Base-by-base conservation (phyloP, 2,797 vertebrate species). In the Macroramphosus scolopax region DNA sequence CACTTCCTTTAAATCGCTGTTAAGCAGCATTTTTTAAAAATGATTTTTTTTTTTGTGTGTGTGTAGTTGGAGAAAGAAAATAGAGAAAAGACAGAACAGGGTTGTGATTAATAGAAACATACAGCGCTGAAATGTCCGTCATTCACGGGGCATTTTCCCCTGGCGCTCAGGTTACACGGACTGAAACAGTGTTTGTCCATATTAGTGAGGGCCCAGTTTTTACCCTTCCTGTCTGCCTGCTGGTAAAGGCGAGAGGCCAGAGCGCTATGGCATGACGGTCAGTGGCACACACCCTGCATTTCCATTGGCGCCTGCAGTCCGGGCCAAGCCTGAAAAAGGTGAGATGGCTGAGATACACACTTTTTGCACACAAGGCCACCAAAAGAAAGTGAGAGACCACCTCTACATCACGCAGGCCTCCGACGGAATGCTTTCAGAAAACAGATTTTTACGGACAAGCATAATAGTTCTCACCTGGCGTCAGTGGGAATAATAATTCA, bases 331-430 rank as follows among this genome's bases (percentile, higher is more conserved):
- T 69, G 72, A 72, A 74, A 72, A 79, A 83, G 76, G 80, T 86
- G 92, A 94, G 93, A 92, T 90, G 91, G 88, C 89, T 91, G 91
- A 92, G 92, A 92, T 90, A 60, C 39, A 63, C 54, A 40, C 54
- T 29, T 58, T n/a, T 49, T 24, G 48, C 65, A 54, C 30, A 60
- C 31, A 25, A 52, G 29, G 57, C 70, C 41, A 70, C 78, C 66
- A 58, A 65, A 76, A 62, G 70, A 25, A 63, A 51, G 57, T 22
- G 22, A 68, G 51, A 45, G 57, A 41, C 50, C 70, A 54, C 49
- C 40, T 61, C 44, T 11, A 6, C 30, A 36, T 48, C 16, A 20
- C 11, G 8, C 36, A 50, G 38, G 58, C 29, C 40, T 42, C 35
- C 11, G 20, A 14, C 26, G 25, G 34, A 49, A 14, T 24, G 14